Percentiles rank a stretch among this genome's conserved stretches.
Conservation (phyloP, 1,140 invertebrate genomes). For the Melipona quadrifasciata region DNA sequence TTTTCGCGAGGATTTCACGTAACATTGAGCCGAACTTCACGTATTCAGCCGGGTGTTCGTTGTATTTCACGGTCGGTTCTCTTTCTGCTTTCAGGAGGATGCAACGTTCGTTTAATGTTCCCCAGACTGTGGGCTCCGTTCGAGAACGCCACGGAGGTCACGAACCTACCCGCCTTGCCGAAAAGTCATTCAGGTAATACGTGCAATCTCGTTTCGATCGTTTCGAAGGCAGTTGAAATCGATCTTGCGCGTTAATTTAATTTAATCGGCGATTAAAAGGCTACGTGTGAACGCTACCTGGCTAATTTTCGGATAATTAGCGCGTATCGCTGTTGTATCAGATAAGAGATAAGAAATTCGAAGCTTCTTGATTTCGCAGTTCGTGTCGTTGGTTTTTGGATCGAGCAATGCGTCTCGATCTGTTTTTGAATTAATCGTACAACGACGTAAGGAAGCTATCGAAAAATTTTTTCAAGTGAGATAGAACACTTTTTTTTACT, state of each 20-base stretch:
- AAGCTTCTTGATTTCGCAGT: slow-evolving; percentile 17
- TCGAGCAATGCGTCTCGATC: too few species aligned
- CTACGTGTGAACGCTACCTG: neutral
- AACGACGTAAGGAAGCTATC: too few species aligned
- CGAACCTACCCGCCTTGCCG: slow-evolving; percentile 73
- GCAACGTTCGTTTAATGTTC: slow-evolving; percentile 79
- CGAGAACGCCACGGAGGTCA: slow-evolving; percentile 73
- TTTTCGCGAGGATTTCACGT: slow-evolving; percentile 15
- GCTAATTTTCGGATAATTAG: slow-evolving; percentile 20
- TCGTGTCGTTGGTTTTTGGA: neutral
- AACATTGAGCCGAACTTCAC: neutral
- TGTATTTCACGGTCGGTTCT: neutral
- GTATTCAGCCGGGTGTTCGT: neutral
- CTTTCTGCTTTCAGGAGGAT: slow-evolving; percentile 67
- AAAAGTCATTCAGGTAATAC: slow-evolving; percentile 78
- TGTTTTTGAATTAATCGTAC: neutral
- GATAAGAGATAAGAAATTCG: slow-evolving; percentile 9
- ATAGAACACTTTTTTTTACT: too few species aligned
- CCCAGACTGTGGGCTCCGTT: slow-evolving; percentile 80
- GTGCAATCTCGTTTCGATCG: neutral
- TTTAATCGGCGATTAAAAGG: neutral
- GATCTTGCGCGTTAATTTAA: neutral
- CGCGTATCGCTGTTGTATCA: neutral
- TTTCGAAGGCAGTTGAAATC: neutral
- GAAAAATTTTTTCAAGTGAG: too few species aligned